phyloP scores from a whole-genome alignment of 2,888 invertebrate genomes.

The Aradus depressus region DNA sequence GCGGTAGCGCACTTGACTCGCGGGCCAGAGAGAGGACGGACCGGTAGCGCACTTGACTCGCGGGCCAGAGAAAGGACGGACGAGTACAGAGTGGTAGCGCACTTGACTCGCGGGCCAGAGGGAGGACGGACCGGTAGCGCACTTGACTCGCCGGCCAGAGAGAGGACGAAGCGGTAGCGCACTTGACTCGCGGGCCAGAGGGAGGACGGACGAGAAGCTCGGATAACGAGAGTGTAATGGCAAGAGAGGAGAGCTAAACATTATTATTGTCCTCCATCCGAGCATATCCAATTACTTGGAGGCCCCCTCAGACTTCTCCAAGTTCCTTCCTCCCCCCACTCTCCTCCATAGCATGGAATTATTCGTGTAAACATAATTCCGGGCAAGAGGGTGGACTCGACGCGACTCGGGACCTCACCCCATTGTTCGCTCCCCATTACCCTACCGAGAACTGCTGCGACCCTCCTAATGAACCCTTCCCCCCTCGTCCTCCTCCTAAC shows the following conservation, averaged over 20 bases:
- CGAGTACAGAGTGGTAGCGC: too few relatives aligned
- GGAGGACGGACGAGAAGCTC: constrained; percentile 4
- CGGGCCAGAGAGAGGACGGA: too few relatives aligned
- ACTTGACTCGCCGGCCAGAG: too few relatives aligned
- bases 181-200: too few relatives aligned
- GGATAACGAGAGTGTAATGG: constrained; percentile 22
- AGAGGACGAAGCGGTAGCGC: too few relatives aligned
- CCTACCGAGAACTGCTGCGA: background rate
- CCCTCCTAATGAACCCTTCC: constrained; percentile 13
- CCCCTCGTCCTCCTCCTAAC: constrained; percentile 9
- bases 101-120: too few relatives aligned
- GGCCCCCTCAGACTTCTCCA: constrained; percentile 12
- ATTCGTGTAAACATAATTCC: constrained; percentile 30
- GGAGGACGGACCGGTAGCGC: too few relatives aligned
- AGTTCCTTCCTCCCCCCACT: constrained; percentile 15
- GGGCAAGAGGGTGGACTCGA: constrained; percentile 8
- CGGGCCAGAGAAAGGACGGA: too few relatives aligned
- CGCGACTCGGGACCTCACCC: background rate
- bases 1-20: too few relatives aligned
- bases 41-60: too few relatives aligned
- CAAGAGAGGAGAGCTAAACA: constrained; percentile 24
- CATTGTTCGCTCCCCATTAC: constrained; percentile 11
- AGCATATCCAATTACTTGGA: constrained; percentile 30
- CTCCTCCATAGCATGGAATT: constrained; percentile 26
- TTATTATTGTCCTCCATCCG: constrained; percentile 30